phyloP scores from a whole-genome alignment of 2,113 vertebrate species.

The Taurulus bubalis region DNA sequence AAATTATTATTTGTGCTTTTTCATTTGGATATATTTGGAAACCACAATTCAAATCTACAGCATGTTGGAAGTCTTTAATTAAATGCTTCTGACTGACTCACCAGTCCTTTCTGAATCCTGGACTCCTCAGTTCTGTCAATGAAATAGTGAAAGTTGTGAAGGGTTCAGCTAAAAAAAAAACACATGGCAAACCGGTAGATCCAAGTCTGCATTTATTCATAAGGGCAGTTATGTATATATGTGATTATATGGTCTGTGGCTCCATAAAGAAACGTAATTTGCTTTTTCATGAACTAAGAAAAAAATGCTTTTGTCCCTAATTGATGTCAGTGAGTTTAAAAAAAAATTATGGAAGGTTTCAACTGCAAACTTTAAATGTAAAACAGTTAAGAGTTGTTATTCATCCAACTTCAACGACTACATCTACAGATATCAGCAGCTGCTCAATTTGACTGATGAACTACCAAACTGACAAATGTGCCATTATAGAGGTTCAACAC shows the following conservation, averaged over 20 bases:
- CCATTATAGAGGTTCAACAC: neutral
- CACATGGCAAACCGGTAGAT: neutral
- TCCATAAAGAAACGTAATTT: neutral
- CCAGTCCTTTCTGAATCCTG: conserved; percentile 92
- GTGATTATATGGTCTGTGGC: neutral
- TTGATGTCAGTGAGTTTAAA: neutral
- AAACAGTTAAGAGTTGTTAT: neutral
- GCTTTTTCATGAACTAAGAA: neutral
- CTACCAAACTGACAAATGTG: neutral
- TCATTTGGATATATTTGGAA: neutral
- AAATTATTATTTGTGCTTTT: neutral
- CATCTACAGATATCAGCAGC: neutral
- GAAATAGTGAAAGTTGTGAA: conserved; percentile 25
- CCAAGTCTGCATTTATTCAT: neutral
- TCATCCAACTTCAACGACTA: neutral
- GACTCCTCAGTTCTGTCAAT: conserved; percentile 90
- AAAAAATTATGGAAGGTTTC: neutral
- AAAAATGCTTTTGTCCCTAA: neutral
- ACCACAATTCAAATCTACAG: neutral
- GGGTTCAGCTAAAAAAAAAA: neutral
- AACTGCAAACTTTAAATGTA: neutral
- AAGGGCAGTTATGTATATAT: neutral
- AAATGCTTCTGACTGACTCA: conserved; percentile 74
- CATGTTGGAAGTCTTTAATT: neutral
- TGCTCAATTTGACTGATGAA: neutral